Percentiles rank a stretch among this genome's conserved stretches.
Evolutionary conservation across 2,113 vertebrate genomes (phyloP).

Genomic region (Crotophaga sulcirostris): DNA sequence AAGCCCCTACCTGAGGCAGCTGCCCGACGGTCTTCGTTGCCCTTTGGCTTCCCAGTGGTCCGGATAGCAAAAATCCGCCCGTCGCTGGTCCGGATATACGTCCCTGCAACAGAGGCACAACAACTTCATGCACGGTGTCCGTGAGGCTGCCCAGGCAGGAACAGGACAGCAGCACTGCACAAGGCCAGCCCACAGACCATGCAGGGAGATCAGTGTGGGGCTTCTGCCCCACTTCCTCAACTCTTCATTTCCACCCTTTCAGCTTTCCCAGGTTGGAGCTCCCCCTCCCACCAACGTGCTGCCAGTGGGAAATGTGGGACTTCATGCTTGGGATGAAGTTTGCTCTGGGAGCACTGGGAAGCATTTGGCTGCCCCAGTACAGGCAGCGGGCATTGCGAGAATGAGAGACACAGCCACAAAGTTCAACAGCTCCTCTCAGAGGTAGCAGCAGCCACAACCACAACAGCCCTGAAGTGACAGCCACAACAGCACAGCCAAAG

Average conservation of each 20-base stretch:
- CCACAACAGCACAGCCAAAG: background rate
- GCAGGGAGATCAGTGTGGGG: background rate
- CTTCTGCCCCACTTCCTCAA: background rate
- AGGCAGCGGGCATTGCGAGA: background rate
- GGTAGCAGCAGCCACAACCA: background rate
- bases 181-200: background rate
- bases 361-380: background rate
- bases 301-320: background rate
- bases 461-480: background rate
- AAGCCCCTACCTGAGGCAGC: slow-evolving; percentile 82
- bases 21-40: slow-evolving; percentile 74
- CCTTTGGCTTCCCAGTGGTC: slow-evolving; percentile 90
- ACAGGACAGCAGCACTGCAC: background rate
- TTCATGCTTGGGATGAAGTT: background rate
- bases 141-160: background rate
- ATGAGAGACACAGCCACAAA: background rate
- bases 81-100: slow-evolving; percentile 95
- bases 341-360: background rate
- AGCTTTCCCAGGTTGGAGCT: background rate
- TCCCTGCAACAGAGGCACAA: slow-evolving; percentile 78
- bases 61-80: slow-evolving; percentile 97
- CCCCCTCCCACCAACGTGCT: background rate
- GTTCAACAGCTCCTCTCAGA: background rate
- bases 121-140: background rate
- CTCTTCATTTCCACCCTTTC: background rate